Evolutionary conservation across 2,888 invertebrate genomes (phyloP), one percentile per base, ranked within the genome.

Genomic region (Sinelater perroti): DNA sequence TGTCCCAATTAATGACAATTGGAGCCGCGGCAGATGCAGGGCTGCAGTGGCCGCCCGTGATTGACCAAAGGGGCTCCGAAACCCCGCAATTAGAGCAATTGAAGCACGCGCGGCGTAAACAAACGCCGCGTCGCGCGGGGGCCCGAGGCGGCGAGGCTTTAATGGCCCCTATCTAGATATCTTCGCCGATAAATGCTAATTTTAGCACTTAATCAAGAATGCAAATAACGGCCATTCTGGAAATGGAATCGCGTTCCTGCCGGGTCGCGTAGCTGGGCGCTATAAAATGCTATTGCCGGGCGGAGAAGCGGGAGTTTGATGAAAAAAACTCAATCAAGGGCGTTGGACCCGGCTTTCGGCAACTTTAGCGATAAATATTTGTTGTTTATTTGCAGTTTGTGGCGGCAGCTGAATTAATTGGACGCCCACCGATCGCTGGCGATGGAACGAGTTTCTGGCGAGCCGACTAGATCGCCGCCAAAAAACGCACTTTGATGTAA

Each of bases 181-280:
- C n/a, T n/a, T n/a, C n/a, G n/a, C n/a, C n/a, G n/a, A n/a, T 24
- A 24, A 40, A 40, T 14, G 40, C 24, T 40, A 40, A 40, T 40
- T 8, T 28, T 17, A 53, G 26, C 26, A 44, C 44, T 44, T 53
- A 53, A 53, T 53, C 33, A 53, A 45, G 36, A 45, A 53, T 53
- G 53, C 31, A 53, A 53, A 53, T n/a, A n/a, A n/a, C n/a, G n/a
- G n/a, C n/a, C n/a, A n/a, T n/a, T n/a, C n/a, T n/a, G n/a, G n/a
- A n/a, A n/a, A n/a, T n/a, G n/a, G n/a, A n/a, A n/a, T n/a, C n/a
- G n/a, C n/a, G n/a, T n/a, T n/a, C n/a, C n/a, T n/a, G n/a, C n/a
- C n/a, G n/a, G n/a, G n/a, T n/a, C n/a, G n/a, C n/a, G n/a, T n/a
- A n/a, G n/a, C n/a, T n/a, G n/a, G n/a, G n/a, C n/a, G n/a, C n/a